Base-by-base conservation (phyloP, 2,888 invertebrate species). In the Cephonodes hylas region DNA sequence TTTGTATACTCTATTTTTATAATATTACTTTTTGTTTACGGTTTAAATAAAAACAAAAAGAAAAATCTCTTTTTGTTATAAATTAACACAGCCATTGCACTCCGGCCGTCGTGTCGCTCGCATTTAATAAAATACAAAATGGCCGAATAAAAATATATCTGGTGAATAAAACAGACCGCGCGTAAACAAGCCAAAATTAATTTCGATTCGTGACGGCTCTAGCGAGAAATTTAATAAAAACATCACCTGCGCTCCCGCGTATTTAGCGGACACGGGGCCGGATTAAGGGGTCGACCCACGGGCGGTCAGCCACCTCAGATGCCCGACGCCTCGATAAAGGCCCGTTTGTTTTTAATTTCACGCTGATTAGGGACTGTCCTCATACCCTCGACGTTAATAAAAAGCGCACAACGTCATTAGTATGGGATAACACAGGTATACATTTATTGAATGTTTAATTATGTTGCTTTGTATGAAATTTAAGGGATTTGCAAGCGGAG, bases 211-310 rank as follows among this genome's bases (percentile, higher is more conserved):
- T 68, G 74, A 66, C 68, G 73, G 70, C 68, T 75, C 76, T 75
- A 71, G 75, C 73, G 80, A 83, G 79, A 83, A 80, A 84, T 84
- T 86, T 85, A 86, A 85, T 87, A 69, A 83, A 86, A 86, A 81
- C 86, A 85, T 88, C 88, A 87, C 88, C 87, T 88, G 88, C 75
- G 74, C 75, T 69, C 73, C 66, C 66, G 63, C 65, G 70, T 70
- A 74, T 76, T 77, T 72, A 68, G 66, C 46, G 44, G 63, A 61
- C 46, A 62, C 74, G 73, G 78, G 67, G 75, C 59, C 62, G 76
- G 25, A 75, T 53, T 65, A 59, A 61, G 66, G 59, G 18, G 31
- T 53, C 18, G 42, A 58, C 34, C 53, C 53, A 27, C 53, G 25
- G 53, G 18, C 53, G 53, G 53, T 53, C 31, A 53, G 31, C 53